Conservation (phyloP, 2,113 vertebrate genomes). For the Athene cunicularia region DNA sequence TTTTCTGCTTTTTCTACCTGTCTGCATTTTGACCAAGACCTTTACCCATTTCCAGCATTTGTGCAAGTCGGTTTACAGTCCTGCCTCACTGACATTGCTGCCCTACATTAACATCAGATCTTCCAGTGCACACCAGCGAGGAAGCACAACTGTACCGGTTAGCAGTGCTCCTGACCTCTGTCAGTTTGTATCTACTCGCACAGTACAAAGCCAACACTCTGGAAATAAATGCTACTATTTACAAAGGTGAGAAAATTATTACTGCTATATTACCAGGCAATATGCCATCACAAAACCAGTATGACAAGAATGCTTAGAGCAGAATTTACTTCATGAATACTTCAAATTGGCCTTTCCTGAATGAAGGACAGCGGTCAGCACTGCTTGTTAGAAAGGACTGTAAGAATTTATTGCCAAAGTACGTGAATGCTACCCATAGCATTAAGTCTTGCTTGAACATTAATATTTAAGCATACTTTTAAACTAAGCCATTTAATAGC, state of each 20-base stretch:
- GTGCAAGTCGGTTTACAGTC: background rate
- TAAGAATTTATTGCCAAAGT: background rate
- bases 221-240: background rate
- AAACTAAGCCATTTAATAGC: constrained; percentile 22
- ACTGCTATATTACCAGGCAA: background rate
- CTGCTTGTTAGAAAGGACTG: background rate
- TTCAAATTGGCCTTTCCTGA: background rate
- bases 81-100: background rate
- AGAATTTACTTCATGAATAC: background rate
- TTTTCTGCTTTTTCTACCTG: background rate
- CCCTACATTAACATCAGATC: background rate
- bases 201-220: accelerated
- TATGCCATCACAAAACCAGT: background rate
- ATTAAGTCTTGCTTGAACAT: constrained; percentile 26
- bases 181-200: background rate
- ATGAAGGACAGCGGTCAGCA: background rate
- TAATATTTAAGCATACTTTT: constrained; percentile 43
- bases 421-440: background rate
- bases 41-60: background rate
- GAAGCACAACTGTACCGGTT: background rate
- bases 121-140: background rate
- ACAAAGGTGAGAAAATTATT: background rate
- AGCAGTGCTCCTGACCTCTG: background rate
- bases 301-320: background rate
- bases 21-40: background rate